These are phyloP conservation scores for Oreochromis niloticus DNA, from an alignment of 2,113 vertebrate genomes.

Conservation along the genomic window DNA sequence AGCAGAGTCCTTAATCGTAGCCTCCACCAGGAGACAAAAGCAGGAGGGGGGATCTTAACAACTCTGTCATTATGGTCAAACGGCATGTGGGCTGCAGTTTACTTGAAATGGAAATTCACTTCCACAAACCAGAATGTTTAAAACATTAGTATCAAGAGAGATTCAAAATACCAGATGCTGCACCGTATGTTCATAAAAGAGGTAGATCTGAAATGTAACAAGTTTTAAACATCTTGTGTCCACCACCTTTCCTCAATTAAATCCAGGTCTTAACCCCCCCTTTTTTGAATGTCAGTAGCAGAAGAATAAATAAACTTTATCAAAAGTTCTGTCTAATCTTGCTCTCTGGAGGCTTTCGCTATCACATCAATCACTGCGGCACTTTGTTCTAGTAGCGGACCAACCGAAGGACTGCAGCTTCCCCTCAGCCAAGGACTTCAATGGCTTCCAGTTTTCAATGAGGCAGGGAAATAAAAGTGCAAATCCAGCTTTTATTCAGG, in stretches of 20 bases:
- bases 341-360: slow-evolving; percentile 11
- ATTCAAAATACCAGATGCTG: slow-evolving; percentile 19
- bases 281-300: neutral
- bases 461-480: slow-evolving; percentile 56
- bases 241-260: neutral
- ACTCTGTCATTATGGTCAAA: slow-evolving; percentile 59
- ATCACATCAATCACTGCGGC: slow-evolving; percentile 42
- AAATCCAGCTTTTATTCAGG: slow-evolving; percentile 63
- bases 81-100: slow-evolving; percentile 39
- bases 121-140: slow-evolving; percentile 37
- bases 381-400: slow-evolving; percentile 34
- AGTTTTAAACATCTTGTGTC: neutral
- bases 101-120: slow-evolving; percentile 41
- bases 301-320: slow-evolving; percentile 12
- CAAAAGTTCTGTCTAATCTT: slow-evolving; percentile 1
- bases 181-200: neutral
- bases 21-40: slow-evolving; percentile 31
- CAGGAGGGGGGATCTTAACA: slow-evolving; percentile 15
- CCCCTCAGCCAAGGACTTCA: slow-evolving; percentile 46
- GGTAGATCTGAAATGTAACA: neutral
- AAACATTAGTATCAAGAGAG: slow-evolving; percentile 37
- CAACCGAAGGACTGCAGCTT: slow-evolving; percentile 17
- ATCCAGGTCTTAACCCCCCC: neutral
- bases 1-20: slow-evolving; percentile 30
- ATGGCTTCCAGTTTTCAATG: slow-evolving; percentile 59